Base-by-base conservation (phyloP, 2,113 vertebrate genomes). In the Trichechus manatus region DNA sequence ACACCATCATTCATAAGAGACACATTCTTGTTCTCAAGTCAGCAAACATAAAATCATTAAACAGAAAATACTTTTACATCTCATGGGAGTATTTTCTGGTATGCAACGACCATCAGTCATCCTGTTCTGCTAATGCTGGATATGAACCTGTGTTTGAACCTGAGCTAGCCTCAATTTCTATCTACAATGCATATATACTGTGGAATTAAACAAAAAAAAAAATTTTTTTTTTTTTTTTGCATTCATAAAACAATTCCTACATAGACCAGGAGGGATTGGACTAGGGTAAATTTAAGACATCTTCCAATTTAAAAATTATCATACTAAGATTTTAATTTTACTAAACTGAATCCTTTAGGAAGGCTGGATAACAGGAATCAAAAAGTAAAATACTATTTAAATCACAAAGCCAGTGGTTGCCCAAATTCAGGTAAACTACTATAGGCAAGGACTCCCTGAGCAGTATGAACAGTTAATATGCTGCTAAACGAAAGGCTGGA, bases 291-390 rank as follows among this genome's bases (percentile, higher is more conserved):
- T 42, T 6, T 70, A 63, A 94, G 59, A 94, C 1, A 17, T 19
- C 36, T 72, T 83, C 23, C 25, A 77, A 91, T 82, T 75, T 33
- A 78, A 87, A 95, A 93, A 70, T 79, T 78, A 56, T 81, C 36
- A 90, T 27, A 56, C 39, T 87, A 19, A 91, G 84, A 96, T 79
- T 89, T 61, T 79, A 95, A 95, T 74, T 95, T 83, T 92, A 66
- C 20, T 87, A n/a, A 75, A 87, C 66, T 59, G 59, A 89, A 81
- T 96, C 31, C n/a, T 92, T 86, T 44, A 89, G 53, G n/a, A 81
- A 82, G 22, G n/a, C 5, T 61, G 82, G 56, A 42, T 31, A 84
- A 47, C 9, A 80, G 80, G 22, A 94, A 89, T 79, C 36, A 63
- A 56, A 44, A 44, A 68, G 36, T 92, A 72, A 92, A 59, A 82